Conservation (phyloP, 2,113 vertebrate genomes). For the Monopterus albus region DNA sequence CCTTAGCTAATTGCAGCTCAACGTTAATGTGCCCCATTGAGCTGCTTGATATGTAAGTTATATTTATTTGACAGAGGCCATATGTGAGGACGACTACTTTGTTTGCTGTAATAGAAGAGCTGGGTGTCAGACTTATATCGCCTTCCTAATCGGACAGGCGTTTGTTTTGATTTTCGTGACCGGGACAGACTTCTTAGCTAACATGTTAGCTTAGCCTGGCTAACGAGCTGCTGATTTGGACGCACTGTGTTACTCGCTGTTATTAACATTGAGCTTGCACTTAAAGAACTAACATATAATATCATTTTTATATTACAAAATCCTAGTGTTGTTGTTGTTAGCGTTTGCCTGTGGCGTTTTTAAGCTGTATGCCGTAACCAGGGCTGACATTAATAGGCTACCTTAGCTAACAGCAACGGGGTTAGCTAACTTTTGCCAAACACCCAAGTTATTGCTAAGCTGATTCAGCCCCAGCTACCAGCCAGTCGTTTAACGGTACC, state of each 20-base stretch:
- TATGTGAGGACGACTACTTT: neutral
- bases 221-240: conserved; percentile 30
- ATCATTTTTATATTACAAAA: neutral
- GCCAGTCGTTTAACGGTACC: neutral
- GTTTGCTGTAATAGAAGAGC: conserved; percentile 17
- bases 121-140: conserved; percentile 23
- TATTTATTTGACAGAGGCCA: neutral
- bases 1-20: conserved; percentile 30
- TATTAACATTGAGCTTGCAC: neutral
- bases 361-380: too few species aligned
- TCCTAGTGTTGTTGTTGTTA: rapidly evolving
- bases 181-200: conserved; percentile 47
- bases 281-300: too few species aligned
- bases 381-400: too few species aligned
- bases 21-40: neutral
- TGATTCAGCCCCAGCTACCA: conserved; percentile 4
- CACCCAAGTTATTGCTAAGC: conserved; percentile 38
- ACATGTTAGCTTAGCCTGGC: conserved; percentile 63
- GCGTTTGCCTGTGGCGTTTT: neutral
- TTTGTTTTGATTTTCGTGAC: conserved; percentile 75
- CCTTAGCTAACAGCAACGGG: conserved; percentile 48
- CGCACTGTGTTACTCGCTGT: neutral
- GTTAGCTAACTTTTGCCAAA: conserved; percentile 73
- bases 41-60: neutral
- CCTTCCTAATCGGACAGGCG: conserved; percentile 27